Percentiles rank a stretch among this genome's conserved stretches.
phyloP scores from a whole-genome alignment of 2,888 invertebrate genomes.

The Nematopogon swammerdamellus region DNA sequence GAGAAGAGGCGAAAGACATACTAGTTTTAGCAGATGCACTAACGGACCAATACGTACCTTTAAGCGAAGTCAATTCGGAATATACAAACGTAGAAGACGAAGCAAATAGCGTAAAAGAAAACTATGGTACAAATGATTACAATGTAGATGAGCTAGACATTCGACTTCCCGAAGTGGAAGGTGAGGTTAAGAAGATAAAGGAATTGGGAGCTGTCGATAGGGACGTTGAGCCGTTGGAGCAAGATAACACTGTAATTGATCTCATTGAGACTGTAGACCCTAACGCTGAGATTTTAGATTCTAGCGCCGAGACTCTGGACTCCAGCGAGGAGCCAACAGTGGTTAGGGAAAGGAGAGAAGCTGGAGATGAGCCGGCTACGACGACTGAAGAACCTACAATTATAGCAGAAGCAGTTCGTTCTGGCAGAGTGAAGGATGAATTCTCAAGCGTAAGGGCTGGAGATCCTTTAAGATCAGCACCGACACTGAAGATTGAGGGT shows the following conservation, averaged over 20 bases:
- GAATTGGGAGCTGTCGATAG: slow-evolving; percentile 4
- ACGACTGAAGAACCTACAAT: slow-evolving; percentile 4
- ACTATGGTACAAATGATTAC: slow-evolving; percentile 3
- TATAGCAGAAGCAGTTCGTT: slow-evolving; percentile 6
- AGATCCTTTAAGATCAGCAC: slow-evolving; percentile 11
- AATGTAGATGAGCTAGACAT: not conserved
- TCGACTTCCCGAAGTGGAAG: slow-evolving; percentile 3
- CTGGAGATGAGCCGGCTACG: no score
- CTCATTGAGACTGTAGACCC: not conserved
- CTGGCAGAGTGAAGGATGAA: not conserved
- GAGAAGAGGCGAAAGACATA: slow-evolving; percentile 25
- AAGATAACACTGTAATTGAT: not conserved
- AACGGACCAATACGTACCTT: slow-evolving; percentile 22
- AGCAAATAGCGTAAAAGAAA: slow-evolving; percentile 4
- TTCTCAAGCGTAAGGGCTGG: not conserved
- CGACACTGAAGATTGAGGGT: slow-evolving; percentile 41
- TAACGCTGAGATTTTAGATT: no score
- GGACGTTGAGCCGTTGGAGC: not conserved
- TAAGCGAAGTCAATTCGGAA: slow-evolving; percentile 16
- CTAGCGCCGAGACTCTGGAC: no score
- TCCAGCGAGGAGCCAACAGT: slow-evolving; percentile 2
- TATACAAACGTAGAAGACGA: slow-evolving; percentile 4
- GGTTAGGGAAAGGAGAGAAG: slow-evolving; percentile 2
- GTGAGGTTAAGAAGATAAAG: slow-evolving; percentile 13
- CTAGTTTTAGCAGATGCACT: slow-evolving; percentile 21